Evolutionary conservation across 92 coral and sea anemone species (phyloP).

Genomic region (Palythoa grandiflora): DNA sequence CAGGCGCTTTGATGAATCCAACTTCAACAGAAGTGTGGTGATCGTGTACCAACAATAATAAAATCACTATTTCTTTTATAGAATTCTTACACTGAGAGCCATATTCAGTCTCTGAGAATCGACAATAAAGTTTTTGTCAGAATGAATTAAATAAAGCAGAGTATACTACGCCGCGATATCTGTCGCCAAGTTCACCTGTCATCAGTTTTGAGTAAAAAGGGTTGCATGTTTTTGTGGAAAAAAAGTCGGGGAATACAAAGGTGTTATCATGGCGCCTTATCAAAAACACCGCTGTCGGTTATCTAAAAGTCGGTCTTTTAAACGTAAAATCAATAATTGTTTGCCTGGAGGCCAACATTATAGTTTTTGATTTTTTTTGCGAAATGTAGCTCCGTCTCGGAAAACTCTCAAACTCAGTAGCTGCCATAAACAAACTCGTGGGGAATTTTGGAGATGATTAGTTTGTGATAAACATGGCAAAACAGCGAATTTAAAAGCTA

Average conservation of each 20-base stretch:
- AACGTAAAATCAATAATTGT: conserved; percentile 27
- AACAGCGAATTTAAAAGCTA: conserved; percentile 26
- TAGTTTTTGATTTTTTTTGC: neutral
- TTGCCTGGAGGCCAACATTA: conserved; percentile 33
- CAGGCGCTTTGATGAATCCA: conserved; percentile 58
- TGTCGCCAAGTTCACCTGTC: neutral
- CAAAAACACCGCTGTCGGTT: conserved; percentile 47
- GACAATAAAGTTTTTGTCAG: neutral
- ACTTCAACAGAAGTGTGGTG: conserved; percentile 88
- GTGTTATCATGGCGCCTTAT: conserved; percentile 9
- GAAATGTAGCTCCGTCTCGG: neutral
- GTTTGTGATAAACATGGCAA: conserved; percentile 38
- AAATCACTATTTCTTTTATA: conserved; percentile 7
- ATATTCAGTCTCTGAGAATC: neutral
- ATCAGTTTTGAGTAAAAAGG: neutral
- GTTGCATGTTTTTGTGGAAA: neutral
- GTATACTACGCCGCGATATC: neutral
- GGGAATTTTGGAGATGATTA: conserved; percentile 6
- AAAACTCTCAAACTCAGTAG: conserved; percentile 18
- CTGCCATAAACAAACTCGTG: neutral
- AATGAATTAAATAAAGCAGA: neutral
- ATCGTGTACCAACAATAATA: conserved; percentile 31
- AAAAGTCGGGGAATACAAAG: conserved; percentile 39
- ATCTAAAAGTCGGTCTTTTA: conserved; percentile 50
- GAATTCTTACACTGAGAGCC: neutral